Evolutionary conservation across 2,113 vertebrate genomes (phyloP).

Genomic region (Vidua chalybeata): DNA sequence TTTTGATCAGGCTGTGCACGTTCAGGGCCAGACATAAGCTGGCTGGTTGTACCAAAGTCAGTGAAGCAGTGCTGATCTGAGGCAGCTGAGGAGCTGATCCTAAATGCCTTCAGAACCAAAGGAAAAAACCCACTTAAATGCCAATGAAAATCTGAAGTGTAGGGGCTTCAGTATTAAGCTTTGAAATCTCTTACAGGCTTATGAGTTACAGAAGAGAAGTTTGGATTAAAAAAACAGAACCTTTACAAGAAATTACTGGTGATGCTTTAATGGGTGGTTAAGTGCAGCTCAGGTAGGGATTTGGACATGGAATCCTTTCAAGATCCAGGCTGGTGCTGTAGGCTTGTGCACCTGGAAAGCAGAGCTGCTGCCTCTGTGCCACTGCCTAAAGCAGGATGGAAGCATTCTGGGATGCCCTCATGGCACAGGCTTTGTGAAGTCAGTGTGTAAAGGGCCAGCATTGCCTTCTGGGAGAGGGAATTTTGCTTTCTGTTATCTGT

Average conservation of each 20-base stretch:
- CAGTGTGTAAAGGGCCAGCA: not conserved
- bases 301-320: not conserved
- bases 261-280: not conserved
- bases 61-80: not conserved
- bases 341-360: not conserved
- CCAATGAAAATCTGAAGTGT: not conserved
- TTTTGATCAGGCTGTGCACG: not conserved
- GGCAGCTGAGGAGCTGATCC: slow-evolving; percentile 6
- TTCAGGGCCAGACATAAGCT: not conserved
- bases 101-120: not conserved
- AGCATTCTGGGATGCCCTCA: not conserved
- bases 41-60: not conserved
- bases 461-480: not conserved
- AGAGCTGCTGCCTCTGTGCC: not conserved
- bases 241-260: not conserved
- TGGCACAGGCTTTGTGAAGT: not conserved
- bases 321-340: not conserved
- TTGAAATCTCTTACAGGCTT: not conserved
- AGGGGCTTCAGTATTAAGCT: not conserved
- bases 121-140: not conserved
- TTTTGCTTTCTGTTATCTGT: not conserved
- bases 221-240: not conserved
- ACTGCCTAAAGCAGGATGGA: not conserved
- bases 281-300: not conserved
- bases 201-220: not conserved